Conservation (phyloP, 2,113 vertebrate species). For the Gavialis gangeticus region DNA sequence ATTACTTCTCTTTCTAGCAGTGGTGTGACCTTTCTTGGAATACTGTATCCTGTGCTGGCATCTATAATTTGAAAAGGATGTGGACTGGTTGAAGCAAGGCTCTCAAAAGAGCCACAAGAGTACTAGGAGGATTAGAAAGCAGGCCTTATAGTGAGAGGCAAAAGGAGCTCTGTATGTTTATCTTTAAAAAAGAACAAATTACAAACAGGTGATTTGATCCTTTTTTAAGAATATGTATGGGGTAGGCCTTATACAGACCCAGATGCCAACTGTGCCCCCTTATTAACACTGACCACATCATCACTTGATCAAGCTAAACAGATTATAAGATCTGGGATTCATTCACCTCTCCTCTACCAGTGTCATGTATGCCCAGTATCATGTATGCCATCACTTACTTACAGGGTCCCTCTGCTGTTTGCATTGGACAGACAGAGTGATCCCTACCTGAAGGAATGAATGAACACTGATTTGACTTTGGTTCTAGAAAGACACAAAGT, state of each 20-base stretch:
- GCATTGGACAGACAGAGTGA: too few relatives aligned
- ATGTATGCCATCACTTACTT: too few relatives aligned
- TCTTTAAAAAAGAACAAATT: background rate
- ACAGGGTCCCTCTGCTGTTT: too few relatives aligned
- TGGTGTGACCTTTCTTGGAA: background rate
- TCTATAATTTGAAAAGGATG: background rate
- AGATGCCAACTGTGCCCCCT: too few relatives aligned
- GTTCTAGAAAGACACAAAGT: too few relatives aligned
- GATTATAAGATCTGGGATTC: too few relatives aligned
- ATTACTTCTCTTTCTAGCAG: rapidly evolving
- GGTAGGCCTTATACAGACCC: background rate
- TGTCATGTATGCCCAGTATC: too few relatives aligned
- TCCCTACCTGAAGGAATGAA: too few relatives aligned
- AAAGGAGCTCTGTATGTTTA: rapidly evolving
- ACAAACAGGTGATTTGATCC: background rate
- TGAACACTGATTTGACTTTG: too few relatives aligned
- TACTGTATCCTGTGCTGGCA: background rate
- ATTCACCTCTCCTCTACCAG: too few relatives aligned
- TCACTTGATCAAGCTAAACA: too few relatives aligned
- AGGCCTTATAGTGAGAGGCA: rapidly evolving
- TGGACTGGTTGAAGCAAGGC: rapidly evolving
- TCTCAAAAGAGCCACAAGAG: background rate
- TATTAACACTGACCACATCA: too few relatives aligned
- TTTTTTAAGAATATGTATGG: background rate
- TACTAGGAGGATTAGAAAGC: background rate